Percentiles rank a stretch among this genome's conserved stretches.
Conservation (phyloP, 2,113 vertebrate species). For the Antigone vipio region DNA sequence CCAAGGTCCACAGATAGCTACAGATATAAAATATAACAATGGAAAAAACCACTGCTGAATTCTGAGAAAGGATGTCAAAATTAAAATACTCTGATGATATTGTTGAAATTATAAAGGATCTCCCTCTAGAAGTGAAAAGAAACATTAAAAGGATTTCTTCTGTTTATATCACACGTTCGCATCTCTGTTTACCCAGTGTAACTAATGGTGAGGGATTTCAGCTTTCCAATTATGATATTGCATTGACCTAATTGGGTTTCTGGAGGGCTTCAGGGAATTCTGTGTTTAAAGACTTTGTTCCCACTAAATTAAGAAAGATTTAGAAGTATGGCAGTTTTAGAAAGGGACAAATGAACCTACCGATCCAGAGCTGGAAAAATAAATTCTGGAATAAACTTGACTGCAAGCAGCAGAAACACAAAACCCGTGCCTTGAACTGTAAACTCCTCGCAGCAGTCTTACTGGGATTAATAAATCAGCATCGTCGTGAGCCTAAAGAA, state of each 20-base stretch:
- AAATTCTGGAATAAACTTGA: conserved; percentile 30
- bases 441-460: conserved; percentile 45
- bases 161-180: background rate
- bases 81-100: background rate
- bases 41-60: background rate
- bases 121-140: background rate
- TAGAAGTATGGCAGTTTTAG: conserved; percentile 33
- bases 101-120: background rate
- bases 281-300: conserved; percentile 11
- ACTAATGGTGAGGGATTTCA: conserved; percentile 14
- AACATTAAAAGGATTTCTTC: conserved; percentile 14
- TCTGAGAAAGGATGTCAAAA: background rate
- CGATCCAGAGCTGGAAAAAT: conserved; percentile 53
- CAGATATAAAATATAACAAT: background rate
- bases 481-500: conserved; percentile 26
- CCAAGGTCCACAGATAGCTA: background rate
- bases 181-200: conserved; percentile 36
- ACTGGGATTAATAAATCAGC: conserved; percentile 69
- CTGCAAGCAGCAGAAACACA: conserved; percentile 39
- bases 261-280: conserved; percentile 6
- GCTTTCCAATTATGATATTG: conserved; percentile 18
- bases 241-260: conserved; percentile 28
- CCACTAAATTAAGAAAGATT: conserved; percentile 37
- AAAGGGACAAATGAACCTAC: conserved; percentile 47
- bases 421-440: conserved; percentile 19